Conservation (phyloP, 1,140 invertebrate species). For the Listronotus bonariensis region DNA sequence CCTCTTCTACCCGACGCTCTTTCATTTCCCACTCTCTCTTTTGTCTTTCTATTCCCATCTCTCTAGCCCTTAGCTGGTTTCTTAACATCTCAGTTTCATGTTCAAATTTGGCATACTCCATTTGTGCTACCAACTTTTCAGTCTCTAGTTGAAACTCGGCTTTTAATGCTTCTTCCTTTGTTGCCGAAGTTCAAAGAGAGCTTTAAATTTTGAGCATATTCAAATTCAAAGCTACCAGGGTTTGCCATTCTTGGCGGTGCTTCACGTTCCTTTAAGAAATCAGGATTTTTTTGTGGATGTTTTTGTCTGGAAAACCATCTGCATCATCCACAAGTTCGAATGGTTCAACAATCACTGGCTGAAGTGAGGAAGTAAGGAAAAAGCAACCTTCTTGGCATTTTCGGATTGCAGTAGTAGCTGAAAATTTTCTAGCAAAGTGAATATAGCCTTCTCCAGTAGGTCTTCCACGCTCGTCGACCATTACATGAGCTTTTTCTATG, state of each 20-base stretch:
- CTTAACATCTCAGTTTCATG: conserved; percentile 87
- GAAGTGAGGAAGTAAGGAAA: conserved; percentile 85
- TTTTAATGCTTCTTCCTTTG: conserved; percentile 87
- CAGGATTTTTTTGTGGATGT: conserved; percentile 81
- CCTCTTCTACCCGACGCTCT: conserved; percentile 79
- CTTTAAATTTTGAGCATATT: conserved; percentile 98
- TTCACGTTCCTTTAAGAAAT: conserved; percentile 81
- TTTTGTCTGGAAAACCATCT: conserved; percentile 93
- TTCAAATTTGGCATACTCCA: conserved; percentile 91
- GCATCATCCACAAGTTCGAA: conserved; percentile 89
- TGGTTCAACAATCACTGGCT: conserved; percentile 88
- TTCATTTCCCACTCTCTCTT: conserved; percentile 88
- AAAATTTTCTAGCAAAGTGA: conserved; percentile 91
- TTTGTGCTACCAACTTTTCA: conserved; percentile 91
- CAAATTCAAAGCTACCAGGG: conserved; percentile 88
- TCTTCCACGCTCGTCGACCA: conserved; percentile 95
- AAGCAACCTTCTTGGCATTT: conserved; percentile 92
- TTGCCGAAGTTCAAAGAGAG: conserved; percentile 88
- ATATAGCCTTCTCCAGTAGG: conserved; percentile 94
- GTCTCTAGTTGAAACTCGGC: conserved; percentile 89
- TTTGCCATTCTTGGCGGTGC: conserved; percentile 89
- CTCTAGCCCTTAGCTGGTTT: conserved; percentile 82
- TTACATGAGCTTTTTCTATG: conserved; percentile 90
- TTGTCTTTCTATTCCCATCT: conserved; percentile 83
- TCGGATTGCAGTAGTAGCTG: conserved; percentile 83